phyloP scores from a whole-genome alignment of 2,888 invertebrate genomes.

The Dorcus hopei region DNA sequence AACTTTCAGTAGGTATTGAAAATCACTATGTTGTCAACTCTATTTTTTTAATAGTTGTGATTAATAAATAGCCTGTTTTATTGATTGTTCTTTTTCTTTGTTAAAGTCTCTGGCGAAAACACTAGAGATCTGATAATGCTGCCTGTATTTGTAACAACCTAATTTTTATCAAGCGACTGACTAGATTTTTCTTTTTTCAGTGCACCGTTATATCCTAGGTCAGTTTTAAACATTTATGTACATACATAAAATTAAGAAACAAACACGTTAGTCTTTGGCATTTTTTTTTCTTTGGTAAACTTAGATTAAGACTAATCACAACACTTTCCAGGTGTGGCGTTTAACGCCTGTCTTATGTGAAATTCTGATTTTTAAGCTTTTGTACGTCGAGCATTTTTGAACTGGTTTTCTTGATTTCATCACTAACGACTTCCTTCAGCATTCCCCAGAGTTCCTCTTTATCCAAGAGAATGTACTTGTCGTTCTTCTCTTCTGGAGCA shows the following conservation, averaged over 20 bases:
- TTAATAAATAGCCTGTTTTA: neutral
- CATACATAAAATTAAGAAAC: neutral
- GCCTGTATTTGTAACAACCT: neutral
- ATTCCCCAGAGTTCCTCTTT: conserved; percentile 62
- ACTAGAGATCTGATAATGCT: neutral
- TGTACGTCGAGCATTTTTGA: neutral
- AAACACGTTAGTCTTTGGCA: conserved; percentile 1
- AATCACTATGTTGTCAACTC: too few relatives aligned
- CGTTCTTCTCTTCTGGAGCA: conserved; percentile 47
- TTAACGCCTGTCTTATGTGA: neutral
- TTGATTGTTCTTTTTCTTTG: neutral
- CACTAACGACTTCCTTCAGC: conserved; percentile 55
- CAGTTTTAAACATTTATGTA: neutral
- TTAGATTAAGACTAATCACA: conserved; percentile 24
- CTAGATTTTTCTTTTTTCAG: neutral
- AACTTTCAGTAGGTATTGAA: too few relatives aligned
- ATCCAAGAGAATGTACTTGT: conserved; percentile 57
- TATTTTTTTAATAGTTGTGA: too few relatives aligned
- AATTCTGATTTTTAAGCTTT: neutral
- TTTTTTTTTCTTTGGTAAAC: neutral
- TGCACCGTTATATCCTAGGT: neutral
- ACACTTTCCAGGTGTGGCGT: conserved; percentile 14
- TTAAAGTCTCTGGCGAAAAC: neutral
- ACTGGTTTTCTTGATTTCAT: conserved; percentile 27
- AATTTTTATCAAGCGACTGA: neutral